Base-by-base conservation (phyloP, 2,888 invertebrate species). In the Candidula unifasciata region DNA sequence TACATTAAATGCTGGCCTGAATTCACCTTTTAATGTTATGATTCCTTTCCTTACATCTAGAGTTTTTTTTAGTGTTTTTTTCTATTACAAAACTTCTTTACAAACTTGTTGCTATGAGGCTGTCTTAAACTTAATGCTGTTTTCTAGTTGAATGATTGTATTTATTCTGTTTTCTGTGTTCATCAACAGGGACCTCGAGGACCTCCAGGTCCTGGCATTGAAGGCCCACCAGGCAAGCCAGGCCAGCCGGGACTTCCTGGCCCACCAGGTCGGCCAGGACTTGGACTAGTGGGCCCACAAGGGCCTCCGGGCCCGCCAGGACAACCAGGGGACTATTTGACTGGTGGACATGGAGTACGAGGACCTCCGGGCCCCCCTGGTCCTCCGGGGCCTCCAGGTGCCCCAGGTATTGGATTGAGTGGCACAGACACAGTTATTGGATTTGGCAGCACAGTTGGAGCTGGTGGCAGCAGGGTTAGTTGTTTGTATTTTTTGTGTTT, bases 331-430 rank as follows among this genome's bases (percentile, higher is more conserved):
- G 87, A 88, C 60, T 71, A 44, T 57, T 35, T 66, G 30, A 64
- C 79, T 21, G 87, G 87, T 13, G 76, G 76, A 13, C 73, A 74
- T 5, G 87, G 88, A 24, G 81, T 82, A 1, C 89, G 85, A 76
- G 89, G 91, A 2, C 90, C 90, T 13, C 90, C 90, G 16, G 92
- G 92, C 8, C 90, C 90, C 1, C 89, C 90, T 13, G 91, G 92
- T 0, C 89, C 88, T 1, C 88, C 90, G 13, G 89, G 88, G 52
- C 86, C 78, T 16, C 83, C 86, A 21, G 87, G 86, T 27, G 66
- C 82, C 66, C 57, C 57, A 37, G 44, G 44, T 1, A 44, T 13
- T 10, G 52, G 27, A 44, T 57, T 8, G 79, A 82, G 64, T 66
- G 66, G 30, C 54, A 79, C 35, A 52, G 74, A 79, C 37, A 80